Percentiles rank a stretch among this genome's conserved stretches.
phyloP scores from a whole-genome alignment of 2,797 vertebrate species.

The Agapornis canus region DNA sequence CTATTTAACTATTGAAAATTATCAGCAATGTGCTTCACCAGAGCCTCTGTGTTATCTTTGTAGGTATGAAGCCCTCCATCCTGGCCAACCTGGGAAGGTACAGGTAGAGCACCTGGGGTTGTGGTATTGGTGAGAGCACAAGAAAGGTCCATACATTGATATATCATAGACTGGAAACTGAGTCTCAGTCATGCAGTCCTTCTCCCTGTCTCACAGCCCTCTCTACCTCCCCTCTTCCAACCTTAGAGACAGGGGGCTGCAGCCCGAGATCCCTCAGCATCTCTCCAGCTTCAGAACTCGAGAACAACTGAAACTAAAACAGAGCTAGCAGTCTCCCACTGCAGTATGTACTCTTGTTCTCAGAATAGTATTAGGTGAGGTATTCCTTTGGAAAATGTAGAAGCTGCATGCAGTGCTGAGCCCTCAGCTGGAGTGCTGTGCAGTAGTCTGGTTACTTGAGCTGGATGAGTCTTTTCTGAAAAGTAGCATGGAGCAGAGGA shows the following conservation, averaged over 20 bases:
- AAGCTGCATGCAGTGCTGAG: background rate
- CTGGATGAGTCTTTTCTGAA: background rate
- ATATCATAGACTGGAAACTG: background rate
- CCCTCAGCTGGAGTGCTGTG: background rate
- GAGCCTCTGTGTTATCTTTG: background rate
- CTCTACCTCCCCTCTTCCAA: background rate
- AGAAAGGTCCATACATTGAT: background rate
- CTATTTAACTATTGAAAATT: background rate
- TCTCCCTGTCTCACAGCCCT: background rate
- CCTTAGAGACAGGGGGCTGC: background rate
- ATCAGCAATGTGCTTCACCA: background rate
- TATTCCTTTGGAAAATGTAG: background rate
- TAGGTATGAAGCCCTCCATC: background rate
- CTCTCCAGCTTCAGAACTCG: background rate
- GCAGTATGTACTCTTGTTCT: background rate
- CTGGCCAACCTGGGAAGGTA: background rate
- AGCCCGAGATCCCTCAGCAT: background rate
- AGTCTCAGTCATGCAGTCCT: background rate
- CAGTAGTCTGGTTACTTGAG: background rate
- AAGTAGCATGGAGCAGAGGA: background rate
- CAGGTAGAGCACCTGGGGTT: background rate
- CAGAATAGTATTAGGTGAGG: background rate
- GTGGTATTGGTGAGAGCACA: background rate
- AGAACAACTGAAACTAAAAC: background rate
- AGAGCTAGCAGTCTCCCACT: background rate